These are phyloP conservation scores for Agelastica alni DNA, from an alignment of 2,888 invertebrate species.

Conservation along the genomic window DNA sequence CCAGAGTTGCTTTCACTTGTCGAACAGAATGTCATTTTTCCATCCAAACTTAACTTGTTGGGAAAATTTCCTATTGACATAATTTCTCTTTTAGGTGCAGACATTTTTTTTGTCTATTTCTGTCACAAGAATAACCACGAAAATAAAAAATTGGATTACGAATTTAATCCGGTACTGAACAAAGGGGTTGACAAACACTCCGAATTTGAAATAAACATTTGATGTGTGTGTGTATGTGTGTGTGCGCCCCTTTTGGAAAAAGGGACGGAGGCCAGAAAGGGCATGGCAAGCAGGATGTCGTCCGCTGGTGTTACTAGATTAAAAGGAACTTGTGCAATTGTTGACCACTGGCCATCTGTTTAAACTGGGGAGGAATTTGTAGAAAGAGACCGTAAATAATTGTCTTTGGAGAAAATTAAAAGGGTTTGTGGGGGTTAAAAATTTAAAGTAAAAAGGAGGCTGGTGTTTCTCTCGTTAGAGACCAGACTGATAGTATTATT, in stretches of 20 bases:
- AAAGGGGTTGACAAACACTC: slow-evolving; percentile 6
- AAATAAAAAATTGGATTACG: background rate
- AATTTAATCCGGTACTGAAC: background rate
- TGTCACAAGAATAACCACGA: background rate
- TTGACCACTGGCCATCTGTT: slow-evolving; percentile 14
- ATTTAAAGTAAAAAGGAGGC: too few relatives aligned
- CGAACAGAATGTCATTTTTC: background rate
- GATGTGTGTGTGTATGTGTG: slow-evolving; percentile 11
- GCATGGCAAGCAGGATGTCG: slow-evolving; percentile 2
- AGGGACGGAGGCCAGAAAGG: slow-evolving; percentile 8
- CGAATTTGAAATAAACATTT: slow-evolving; percentile 15
- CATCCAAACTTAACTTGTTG: background rate
- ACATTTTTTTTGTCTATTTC: too few relatives aligned
- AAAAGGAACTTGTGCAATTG: slow-evolving; percentile 21
- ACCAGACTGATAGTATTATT: too few relatives aligned
- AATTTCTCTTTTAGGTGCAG: background rate
- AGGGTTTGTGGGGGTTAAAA: too few relatives aligned
- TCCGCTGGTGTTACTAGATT: slow-evolving; percentile 20
- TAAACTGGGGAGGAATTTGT: slow-evolving; percentile 6
- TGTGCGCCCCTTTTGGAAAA: slow-evolving; percentile 11
- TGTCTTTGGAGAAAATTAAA: slow-evolving; percentile 8
- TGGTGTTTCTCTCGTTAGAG: too few relatives aligned
- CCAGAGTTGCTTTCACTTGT: background rate
- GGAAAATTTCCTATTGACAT: background rate
- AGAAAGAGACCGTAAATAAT: slow-evolving; percentile 4